These are phyloP conservation scores for Paralichthys olivaceus DNA, from an alignment of 2,113 vertebrate species.

Conservation along the genomic window DNA sequence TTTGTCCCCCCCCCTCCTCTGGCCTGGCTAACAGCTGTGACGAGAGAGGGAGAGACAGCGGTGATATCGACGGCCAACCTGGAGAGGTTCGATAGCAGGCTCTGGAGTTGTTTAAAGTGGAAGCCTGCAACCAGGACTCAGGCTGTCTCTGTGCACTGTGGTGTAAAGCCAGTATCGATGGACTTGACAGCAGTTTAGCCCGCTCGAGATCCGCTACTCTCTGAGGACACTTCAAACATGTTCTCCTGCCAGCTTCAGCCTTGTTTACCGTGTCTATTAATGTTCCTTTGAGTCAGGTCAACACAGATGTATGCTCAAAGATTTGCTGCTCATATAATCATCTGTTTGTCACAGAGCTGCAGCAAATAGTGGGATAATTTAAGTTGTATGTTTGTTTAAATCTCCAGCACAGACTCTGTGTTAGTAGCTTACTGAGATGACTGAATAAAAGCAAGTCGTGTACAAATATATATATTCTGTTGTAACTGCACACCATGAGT, in stretches of 20 bases:
- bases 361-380: background rate
- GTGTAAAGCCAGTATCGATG: conserved; percentile 72
- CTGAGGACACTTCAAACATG: conserved; percentile 52
- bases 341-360: conserved; percentile 8
- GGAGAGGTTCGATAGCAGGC: conserved; percentile 61
- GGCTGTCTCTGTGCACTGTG: conserved; percentile 73
- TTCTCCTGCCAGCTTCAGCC: conserved; percentile 46
- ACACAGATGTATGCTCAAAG: conserved; percentile 28
- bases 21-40: conserved; percentile 52
- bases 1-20: conserved; percentile 3
- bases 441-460: too few species aligned
- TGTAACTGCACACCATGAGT: too few species aligned
- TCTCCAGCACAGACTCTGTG: background rate
- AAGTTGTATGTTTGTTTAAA: background rate
- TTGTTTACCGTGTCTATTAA: conserved; percentile 53
- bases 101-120: conserved; percentile 53
- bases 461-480: too few species aligned
- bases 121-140: conserved; percentile 48
- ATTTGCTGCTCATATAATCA: conserved; percentile 17
- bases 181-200: conserved; percentile 79
- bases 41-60: conserved; percentile 36
- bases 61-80: conserved; percentile 57
- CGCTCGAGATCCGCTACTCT: conserved; percentile 62
- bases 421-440: background rate
- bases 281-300: conserved; percentile 26